Percentiles rank a stretch among this genome's conserved stretches.
Conservation (phyloP, 2,113 vertebrate genomes). For the Rafetus swinhoei region DNA sequence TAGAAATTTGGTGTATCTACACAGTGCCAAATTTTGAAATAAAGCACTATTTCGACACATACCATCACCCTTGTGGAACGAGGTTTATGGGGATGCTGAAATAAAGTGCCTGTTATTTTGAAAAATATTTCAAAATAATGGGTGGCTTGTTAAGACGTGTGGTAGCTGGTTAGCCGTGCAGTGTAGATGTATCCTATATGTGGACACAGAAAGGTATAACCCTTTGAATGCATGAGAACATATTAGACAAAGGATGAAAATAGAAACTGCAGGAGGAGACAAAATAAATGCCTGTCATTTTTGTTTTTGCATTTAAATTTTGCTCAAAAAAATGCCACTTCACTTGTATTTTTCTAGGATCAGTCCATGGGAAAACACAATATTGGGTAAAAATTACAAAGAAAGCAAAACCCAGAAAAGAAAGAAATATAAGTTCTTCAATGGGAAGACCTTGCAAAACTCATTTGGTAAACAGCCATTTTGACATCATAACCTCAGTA, state of each 20-base stretch:
- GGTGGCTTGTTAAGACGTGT: too few relatives aligned
- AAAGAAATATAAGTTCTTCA: conserved; percentile 46
- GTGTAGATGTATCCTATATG: background rate
- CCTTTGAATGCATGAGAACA: background rate
- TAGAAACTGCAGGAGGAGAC: background rate
- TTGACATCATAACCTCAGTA: background rate
- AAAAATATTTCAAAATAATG: too few relatives aligned
- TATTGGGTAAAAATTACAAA: conserved; percentile 59
- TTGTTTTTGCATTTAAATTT: conserved; percentile 5
- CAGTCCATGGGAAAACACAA: conserved; percentile 38
- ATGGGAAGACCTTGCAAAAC: conserved; percentile 23
- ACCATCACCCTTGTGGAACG: too few relatives aligned
- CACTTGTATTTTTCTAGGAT: conserved; percentile 38
- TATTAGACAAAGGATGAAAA: background rate
- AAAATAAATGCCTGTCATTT: background rate
- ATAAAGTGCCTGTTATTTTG: too few relatives aligned
- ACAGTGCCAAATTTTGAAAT: too few relatives aligned
- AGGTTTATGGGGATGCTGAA: too few relatives aligned
- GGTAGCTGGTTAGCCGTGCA: too few relatives aligned
- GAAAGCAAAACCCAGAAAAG: conserved; percentile 49
- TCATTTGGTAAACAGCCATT: conserved; percentile 56
- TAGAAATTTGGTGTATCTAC: too few relatives aligned
- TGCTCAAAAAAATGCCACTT: background rate
- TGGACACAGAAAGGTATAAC: background rate
- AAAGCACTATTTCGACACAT: too few relatives aligned